Evolutionary conservation across 2,113 vertebrate genomes (phyloP).

Genomic region (Egretta garzetta): DNA sequence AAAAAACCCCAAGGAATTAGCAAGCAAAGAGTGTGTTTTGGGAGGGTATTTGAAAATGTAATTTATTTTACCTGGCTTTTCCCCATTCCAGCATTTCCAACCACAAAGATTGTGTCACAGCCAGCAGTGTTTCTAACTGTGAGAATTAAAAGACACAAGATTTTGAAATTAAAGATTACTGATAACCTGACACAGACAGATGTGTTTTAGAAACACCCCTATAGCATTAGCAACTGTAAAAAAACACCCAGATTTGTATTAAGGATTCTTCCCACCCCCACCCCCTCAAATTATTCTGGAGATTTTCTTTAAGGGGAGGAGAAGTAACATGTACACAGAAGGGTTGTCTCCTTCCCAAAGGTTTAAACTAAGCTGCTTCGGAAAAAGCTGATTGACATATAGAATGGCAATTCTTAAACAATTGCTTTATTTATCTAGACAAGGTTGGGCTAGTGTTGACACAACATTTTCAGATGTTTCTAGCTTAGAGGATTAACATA

Average conservation of each 20-base stretch:
- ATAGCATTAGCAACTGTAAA: neutral
- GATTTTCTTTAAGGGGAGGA: neutral
- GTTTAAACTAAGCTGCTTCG: neutral
- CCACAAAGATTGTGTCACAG: constrained; percentile 78
- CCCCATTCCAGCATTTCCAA: constrained; percentile 78
- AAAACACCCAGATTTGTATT: neutral
- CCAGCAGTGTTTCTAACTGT: constrained; percentile 77
- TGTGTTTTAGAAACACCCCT: neutral
- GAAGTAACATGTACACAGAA: neutral
- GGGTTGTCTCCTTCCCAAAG: neutral
- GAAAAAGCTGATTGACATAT: neutral
- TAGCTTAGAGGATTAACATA: neutral
- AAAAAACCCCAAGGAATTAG: neutral
- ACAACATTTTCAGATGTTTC: neutral
- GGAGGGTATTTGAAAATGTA: neutral
- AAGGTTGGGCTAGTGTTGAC: neutral
- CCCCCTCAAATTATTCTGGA: neutral
- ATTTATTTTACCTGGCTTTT: constrained; percentile 77
- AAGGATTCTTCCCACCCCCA: neutral
- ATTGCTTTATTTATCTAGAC: neutral
- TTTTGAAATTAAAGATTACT: neutral
- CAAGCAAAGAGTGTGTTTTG: neutral
- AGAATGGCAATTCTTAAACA: neutral
- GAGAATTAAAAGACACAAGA: constrained; percentile 65
- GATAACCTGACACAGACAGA: neutral